phyloP scores from a whole-genome alignment of 1,140 invertebrate species.

The Araneus ventricosus region DNA sequence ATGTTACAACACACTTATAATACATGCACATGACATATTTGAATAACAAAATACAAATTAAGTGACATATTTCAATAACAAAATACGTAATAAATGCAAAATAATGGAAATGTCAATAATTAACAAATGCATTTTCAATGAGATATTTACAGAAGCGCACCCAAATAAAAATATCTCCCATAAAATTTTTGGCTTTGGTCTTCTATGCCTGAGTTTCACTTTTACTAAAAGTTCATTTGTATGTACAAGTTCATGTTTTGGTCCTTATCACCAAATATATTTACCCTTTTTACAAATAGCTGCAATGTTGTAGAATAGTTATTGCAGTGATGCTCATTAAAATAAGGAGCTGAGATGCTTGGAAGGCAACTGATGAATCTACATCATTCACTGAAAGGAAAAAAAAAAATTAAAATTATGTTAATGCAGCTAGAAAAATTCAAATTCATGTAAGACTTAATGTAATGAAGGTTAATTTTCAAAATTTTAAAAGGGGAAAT shows the following conservation, averaged over 20 bases:
- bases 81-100: constrained; percentile 4
- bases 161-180: neutral
- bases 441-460: too few species aligned
- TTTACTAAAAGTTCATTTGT: neutral
- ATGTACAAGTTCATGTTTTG: neutral
- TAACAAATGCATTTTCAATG: constrained; percentile 56
- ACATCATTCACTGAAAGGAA: constrained; percentile 59
- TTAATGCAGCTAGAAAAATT: too few species aligned
- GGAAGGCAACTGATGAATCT: neutral
- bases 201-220: constrained; percentile 53
- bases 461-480: too few species aligned
- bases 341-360: neutral
- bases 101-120: constrained; percentile 50
- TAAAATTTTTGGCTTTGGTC: constrained; percentile 60
- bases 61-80: neutral
- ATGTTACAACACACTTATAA: constrained; percentile 8
- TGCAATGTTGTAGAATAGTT: neutral
- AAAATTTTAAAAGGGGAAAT: too few species aligned
- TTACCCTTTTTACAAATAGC: neutral
- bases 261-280: neutral
- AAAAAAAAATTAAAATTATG: neutral
- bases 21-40: neutral
- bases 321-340: neutral
- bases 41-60: constrained; percentile 29
- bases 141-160: constrained; percentile 43